phyloP scores from a whole-genome alignment of 2,888 invertebrate genomes.

The Acanthoscelides obtectus region DNA sequence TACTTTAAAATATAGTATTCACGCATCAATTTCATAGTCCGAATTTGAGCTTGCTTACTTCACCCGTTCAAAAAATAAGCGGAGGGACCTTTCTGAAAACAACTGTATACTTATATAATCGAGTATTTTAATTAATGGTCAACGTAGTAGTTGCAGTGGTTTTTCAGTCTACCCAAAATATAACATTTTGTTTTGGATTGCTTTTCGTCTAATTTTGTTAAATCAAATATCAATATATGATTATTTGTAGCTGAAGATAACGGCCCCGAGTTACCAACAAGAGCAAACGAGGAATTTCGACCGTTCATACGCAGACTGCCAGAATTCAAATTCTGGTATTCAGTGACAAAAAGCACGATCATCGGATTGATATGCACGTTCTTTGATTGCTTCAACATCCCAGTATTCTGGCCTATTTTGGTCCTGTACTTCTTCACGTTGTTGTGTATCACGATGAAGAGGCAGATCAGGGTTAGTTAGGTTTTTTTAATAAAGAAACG shows the following conservation, averaged over 20 bases:
- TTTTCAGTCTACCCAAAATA: no score
- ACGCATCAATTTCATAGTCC: no score
- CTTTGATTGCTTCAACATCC: constrained; percentile 97
- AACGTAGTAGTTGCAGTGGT: no score
- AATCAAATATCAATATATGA: background rate
- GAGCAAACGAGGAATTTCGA: constrained; percentile 94
- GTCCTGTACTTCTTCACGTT: constrained; percentile 99
- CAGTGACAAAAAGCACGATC: constrained; percentile 89
- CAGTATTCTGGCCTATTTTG: constrained; percentile 99
- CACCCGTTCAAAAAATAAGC: no score
- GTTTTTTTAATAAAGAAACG: no score
- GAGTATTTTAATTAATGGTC: no score
- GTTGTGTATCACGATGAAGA: constrained; percentile 98
- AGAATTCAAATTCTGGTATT: constrained; percentile 99
- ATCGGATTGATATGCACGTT: constrained; percentile 90
- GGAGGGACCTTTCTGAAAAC: no score
- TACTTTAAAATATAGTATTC: no score
- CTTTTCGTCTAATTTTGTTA: background rate
- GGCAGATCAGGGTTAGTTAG: constrained; percentile 89
- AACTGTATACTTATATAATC: no score
- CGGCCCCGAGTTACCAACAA: constrained; percentile 92
- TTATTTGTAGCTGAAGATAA: constrained; percentile 61
- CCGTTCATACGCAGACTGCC: constrained; percentile 96
- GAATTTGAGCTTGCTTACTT: no score
- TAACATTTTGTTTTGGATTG: no score